A percentile compares a stretch with the other conserved stretches of the same genome.
Conservation (phyloP, 2,797 vertebrate species). For the Emydoidea blandingii region DNA sequence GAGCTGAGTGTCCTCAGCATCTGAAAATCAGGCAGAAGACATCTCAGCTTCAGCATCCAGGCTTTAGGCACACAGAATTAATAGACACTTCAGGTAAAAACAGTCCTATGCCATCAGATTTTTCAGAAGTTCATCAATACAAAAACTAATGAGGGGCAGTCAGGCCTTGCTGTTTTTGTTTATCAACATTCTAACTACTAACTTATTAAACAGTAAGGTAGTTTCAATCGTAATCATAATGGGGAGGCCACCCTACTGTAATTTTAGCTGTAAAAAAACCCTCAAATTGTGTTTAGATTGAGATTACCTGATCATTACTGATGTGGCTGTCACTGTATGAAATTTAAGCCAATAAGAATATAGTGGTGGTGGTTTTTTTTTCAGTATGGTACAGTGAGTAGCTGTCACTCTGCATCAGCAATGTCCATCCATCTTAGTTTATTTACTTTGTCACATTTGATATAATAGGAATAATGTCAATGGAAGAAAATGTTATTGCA, state of each 20-base stretch:
- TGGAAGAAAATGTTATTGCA: background rate
- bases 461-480: conserved; percentile 19
- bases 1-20: background rate
- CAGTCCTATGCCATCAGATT: too few relatives aligned
- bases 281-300: background rate
- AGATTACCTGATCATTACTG: background rate
- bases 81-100: conserved; percentile 11
- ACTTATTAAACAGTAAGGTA: background rate
- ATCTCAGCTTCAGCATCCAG: background rate
- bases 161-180: too few relatives aligned
- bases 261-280: background rate
- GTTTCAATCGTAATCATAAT: background rate
- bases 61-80: background rate
- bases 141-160: background rate
- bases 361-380: background rate
- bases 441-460: conserved; percentile 27
- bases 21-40: background rate
- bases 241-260: background rate
- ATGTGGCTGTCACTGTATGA: background rate
- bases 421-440: background rate
- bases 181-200: background rate
- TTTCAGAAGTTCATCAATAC: background rate
- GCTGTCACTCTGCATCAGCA: conserved; percentile 18
- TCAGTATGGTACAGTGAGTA: background rate
- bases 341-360: background rate